Conservation (phyloP, 2,797 vertebrate species). For the Halcyon smyrnensis region DNA sequence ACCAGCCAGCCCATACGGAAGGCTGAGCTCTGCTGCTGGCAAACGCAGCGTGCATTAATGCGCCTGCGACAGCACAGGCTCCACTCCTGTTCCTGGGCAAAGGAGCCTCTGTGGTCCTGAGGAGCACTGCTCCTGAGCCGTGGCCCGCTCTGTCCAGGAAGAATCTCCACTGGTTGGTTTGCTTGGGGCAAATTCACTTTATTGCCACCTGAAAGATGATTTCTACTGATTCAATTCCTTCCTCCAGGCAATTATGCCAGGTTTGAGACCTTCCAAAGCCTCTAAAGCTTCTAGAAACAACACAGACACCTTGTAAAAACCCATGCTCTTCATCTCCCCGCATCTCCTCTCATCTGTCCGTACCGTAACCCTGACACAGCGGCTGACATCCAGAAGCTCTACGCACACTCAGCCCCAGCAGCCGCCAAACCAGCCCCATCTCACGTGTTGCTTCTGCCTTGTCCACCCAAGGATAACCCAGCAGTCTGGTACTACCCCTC, state of each 20-base stretch:
- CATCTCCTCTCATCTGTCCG: rapidly evolving
- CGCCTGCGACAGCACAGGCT: rapidly evolving
- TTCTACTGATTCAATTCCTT: background rate
- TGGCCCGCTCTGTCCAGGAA: rapidly evolving
- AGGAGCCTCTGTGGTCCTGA: rapidly evolving
- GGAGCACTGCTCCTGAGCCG: background rate
- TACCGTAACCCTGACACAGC: rapidly evolving
- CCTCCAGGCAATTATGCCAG: background rate
- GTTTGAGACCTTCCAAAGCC: background rate
- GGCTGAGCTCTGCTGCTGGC: background rate
- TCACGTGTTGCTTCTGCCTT: background rate
- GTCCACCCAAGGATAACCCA: rapidly evolving
- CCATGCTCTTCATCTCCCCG: background rate
- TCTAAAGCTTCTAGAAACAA: background rate
- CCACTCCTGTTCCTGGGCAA: rapidly evolving
- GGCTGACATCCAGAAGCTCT: rapidly evolving
- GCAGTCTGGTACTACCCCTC: rapidly evolving
- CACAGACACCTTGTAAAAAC: background rate
- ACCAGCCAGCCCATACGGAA: rapidly evolving
- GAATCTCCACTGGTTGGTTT: background rate
- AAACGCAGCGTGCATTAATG: rapidly evolving
- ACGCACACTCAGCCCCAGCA: background rate
- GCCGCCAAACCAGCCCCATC: background rate
- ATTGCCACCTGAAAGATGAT: background rate
- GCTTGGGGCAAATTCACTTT: background rate